These are phyloP conservation scores for Ataeniobius toweri DNA, from an alignment of 2,797 vertebrate species.

Conservation along the genomic window DNA sequence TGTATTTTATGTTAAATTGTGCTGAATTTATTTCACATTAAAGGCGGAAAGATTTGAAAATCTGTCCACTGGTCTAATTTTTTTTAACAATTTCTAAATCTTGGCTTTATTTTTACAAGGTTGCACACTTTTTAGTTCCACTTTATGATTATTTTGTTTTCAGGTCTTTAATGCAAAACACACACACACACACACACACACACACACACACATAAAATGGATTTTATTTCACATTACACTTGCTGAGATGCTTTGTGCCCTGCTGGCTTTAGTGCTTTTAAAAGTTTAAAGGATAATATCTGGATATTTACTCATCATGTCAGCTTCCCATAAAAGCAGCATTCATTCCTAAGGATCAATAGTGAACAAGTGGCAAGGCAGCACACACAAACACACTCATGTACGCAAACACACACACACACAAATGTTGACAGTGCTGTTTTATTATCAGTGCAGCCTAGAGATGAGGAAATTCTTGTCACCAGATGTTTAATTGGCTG, in stretches of 20 bases:
- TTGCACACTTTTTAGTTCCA: not conserved
- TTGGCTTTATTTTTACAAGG: not conserved
- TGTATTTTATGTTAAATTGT: not conserved
- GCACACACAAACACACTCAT: conserved; percentile 27
- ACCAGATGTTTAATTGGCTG: conserved; percentile 67
- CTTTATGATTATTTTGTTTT: conserved; percentile 5
- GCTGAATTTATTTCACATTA: no score
- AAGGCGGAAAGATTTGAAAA: no score
- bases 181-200: not conserved
- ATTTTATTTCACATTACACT: conserved; percentile 18
- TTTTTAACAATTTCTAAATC: no score
- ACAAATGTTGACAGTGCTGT: conserved; percentile 66
- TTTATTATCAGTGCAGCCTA: conserved; percentile 72
- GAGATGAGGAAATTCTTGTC: conserved; percentile 73
- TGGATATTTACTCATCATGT: conserved; percentile 74
- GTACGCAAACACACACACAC: not conserved
- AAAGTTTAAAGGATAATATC: conserved; percentile 60
- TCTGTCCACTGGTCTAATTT: no score
- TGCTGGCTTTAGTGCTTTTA: conserved; percentile 52
- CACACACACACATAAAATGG: conserved; percentile 17
- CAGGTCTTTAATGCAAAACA: conserved; percentile 8
- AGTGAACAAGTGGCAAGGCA: conserved; percentile 52
- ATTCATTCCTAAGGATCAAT: conserved; percentile 66
- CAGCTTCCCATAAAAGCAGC: conserved; percentile 73
- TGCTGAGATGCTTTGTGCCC: conserved; percentile 28